phyloP scores from a whole-genome alignment of 1,140 invertebrate species.

The Drosophila pectinifera region DNA sequence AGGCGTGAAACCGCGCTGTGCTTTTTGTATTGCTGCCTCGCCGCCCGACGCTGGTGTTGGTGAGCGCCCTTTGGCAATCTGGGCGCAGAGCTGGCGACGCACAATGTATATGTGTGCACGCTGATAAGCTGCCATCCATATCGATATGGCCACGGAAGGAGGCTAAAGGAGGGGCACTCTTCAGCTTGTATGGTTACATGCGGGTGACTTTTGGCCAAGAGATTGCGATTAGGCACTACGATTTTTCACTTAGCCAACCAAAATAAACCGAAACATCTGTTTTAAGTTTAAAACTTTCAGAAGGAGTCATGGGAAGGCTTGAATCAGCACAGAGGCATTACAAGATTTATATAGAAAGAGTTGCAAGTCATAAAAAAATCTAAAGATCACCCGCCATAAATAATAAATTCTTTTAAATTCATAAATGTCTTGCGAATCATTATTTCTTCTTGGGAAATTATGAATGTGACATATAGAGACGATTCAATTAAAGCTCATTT shows the following conservation, averaged over 20 bases:
- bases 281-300: neutral
- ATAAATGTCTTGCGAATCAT: slow-evolving; percentile 13
- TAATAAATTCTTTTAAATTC: neutral
- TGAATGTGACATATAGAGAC: slow-evolving; percentile 7
- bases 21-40: slow-evolving; percentile 9
- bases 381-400: slow-evolving; percentile 3
- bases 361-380: too few relatives aligned
- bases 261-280: slow-evolving; percentile 15
- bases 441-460: slow-evolving; percentile 6
- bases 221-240: slow-evolving; percentile 3
- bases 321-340: neutral
- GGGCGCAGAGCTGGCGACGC: slow-evolving; percentile 6
- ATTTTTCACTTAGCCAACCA: slow-evolving; percentile 1
- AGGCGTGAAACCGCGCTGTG: slow-evolving; percentile 19
- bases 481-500: slow-evolving; percentile 16
- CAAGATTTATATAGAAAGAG: too few relatives aligned
- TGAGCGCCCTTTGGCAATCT: slow-evolving; percentile 23
- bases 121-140: slow-evolving; percentile 43
- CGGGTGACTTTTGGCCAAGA: slow-evolving; percentile 41
- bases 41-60: neutral
- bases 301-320: neutral
- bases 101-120: slow-evolving; percentile 19
- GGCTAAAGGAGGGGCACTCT: neutral
- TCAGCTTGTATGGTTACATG: slow-evolving; percentile 23
- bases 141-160: slow-evolving; percentile 19